Conservation (phyloP, 2,797 vertebrate genomes). For the Pseudotriccus pelzelni region DNA sequence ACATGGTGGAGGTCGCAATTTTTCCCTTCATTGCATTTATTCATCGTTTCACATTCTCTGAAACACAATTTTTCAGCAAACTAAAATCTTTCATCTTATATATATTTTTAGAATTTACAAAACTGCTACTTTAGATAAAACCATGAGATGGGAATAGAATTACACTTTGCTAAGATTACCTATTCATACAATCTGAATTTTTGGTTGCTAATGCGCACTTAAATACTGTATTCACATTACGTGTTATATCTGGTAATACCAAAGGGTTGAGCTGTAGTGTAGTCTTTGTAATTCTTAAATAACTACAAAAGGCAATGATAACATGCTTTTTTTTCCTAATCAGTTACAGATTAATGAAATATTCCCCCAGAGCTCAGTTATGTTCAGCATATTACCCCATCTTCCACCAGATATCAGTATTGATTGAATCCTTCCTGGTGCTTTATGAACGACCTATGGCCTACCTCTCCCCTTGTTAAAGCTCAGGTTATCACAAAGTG, state of each 20-base stretch:
- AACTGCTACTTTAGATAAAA: not conserved
- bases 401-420: not conserved
- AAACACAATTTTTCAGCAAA: not conserved
- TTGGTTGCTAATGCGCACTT: not conserved
- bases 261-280: not conserved
- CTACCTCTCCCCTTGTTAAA: slow-evolving; percentile 34
- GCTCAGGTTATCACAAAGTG: not conserved
- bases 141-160: not conserved
- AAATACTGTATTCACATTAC: not conserved
- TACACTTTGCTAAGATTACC: not conserved
- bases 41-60: not conserved
- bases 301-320: not conserved
- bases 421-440: slow-evolving; percentile 12
- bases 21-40: not conserved
- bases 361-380: not conserved
- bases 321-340: not conserved
- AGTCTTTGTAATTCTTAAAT: not conserved
- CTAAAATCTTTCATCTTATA: not conserved
- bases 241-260: not conserved
- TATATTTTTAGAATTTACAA: not conserved
- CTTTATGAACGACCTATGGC: slow-evolving; percentile 21
- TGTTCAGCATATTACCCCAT: not conserved
- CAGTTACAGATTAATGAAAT: not conserved
- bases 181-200: not conserved
- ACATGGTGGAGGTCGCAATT: not conserved